These are phyloP conservation scores for Sciurus carolinensis DNA, from an alignment of 2,797 vertebrate genomes.

Conservation along the genomic window DNA sequence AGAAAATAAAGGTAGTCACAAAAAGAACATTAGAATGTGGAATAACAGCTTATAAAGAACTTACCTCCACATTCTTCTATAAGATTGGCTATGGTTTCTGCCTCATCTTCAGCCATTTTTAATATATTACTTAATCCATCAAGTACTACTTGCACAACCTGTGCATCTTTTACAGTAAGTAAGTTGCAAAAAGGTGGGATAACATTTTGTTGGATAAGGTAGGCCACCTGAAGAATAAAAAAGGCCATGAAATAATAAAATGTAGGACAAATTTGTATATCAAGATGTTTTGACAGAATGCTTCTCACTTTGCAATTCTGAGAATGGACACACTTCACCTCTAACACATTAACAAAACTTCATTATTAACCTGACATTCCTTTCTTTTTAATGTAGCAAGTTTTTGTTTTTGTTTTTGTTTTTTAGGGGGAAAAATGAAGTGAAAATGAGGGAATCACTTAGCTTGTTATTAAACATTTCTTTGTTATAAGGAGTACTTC, in stretches of 20 bases:
- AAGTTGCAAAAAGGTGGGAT: slow-evolving; percentile 99
- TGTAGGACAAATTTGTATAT: not conserved
- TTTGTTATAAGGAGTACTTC: not conserved
- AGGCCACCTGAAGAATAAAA: slow-evolving; percentile 93
- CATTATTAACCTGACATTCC: slow-evolving; percentile 2
- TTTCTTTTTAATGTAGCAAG: slow-evolving; percentile 36
- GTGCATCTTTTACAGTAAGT: slow-evolving; percentile 98
- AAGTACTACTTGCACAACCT: slow-evolving; percentile 99
- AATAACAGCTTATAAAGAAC: slow-evolving; percentile 60
- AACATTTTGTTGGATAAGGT: slow-evolving; percentile 98
- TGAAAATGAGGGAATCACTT: slow-evolving; percentile 55
- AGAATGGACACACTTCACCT: slow-evolving; percentile 35
- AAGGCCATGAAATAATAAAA: slow-evolving; percentile 47
- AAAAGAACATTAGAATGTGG: slow-evolving; percentile 38
- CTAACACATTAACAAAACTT: not conserved
- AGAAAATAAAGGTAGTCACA: slow-evolving; percentile 63
- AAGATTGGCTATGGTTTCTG: slow-evolving; percentile 98
- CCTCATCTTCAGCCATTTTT: slow-evolving; percentile 99
- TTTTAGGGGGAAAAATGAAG: not conserved
- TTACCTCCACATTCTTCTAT: slow-evolving; percentile 99
- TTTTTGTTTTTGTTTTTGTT: slow-evolving; percentile 60
- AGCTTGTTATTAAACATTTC: slow-evolving; percentile 1
- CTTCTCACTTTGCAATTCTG: slow-evolving; percentile 53
- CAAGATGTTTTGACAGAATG: not conserved
- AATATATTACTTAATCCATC: slow-evolving; percentile 99